Conservation (phyloP, 1,140 invertebrate genomes). For the Octopus bimaculoides region DNA sequence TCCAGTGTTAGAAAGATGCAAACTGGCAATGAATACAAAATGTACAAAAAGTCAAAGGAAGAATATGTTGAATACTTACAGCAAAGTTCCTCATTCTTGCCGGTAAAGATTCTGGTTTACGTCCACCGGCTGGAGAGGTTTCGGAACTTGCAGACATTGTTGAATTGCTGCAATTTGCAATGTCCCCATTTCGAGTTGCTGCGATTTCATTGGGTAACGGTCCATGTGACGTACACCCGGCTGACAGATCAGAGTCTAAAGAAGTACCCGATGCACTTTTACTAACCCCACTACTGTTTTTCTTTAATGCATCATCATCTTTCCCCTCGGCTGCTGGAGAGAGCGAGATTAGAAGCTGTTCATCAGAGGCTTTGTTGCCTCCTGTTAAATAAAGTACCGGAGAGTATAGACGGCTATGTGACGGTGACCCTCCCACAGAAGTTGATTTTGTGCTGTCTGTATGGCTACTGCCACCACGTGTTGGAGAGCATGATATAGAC, state of each 20-base stretch:
- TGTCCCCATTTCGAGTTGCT: slow-evolving; percentile 31
- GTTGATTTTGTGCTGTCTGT: slow-evolving; percentile 1
- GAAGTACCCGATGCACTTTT: slow-evolving; percentile 46
- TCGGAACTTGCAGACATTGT: slow-evolving; percentile 47
- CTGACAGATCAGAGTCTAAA: slow-evolving; percentile 47
- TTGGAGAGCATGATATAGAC: slow-evolving; percentile 42
- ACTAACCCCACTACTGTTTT: slow-evolving; percentile 2
- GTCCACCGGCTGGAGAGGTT: slow-evolving; percentile 33
- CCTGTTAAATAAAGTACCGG: slow-evolving; percentile 26
- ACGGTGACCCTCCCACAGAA: slow-evolving; percentile 6
- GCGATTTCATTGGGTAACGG: slow-evolving; percentile 29
- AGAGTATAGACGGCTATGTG: slow-evolving; percentile 33
- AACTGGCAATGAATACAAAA: too few relatives aligned
- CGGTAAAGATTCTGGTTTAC: slow-evolving; percentile 17
- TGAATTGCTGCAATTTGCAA: slow-evolving; percentile 41
- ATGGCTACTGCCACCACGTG: slow-evolving; percentile 18
- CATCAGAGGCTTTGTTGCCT: slow-evolving; percentile 9
- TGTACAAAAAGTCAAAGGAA: too few relatives aligned
- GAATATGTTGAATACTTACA: background rate
- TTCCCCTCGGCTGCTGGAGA: background rate
- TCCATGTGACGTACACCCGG: slow-evolving; percentile 42
- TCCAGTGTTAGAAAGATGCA: too few relatives aligned
- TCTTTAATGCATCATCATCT: background rate
- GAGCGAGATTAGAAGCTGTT: slow-evolving; percentile 6
- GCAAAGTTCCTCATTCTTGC: slow-evolving; percentile 9